Conservation (phyloP, 2,113 vertebrate species). For the Mus musculus region GRCm39 chr6:21239501-21240000, state of each 20-base stretch:
- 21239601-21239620: not conserved
- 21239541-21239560: not conserved
- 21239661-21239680: not conserved
- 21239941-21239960: not conserved
- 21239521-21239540: not conserved
- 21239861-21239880: not conserved
- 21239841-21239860: not conserved
- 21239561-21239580: not conserved
- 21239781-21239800: slow-evolving; percentile 19
- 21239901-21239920: not conserved
- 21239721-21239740: not conserved
- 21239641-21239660: not conserved
- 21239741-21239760: not conserved
- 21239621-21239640: not conserved
- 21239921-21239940: slow-evolving; percentile 1
- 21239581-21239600: not conserved
- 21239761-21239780: not conserved
- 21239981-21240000: not conserved
- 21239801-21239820: not conserved
- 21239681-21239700: too few relatives aligned
- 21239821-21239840: not conserved
- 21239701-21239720: not conserved
- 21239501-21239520: not conserved
- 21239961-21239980: not conserved
- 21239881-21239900: not conserved